Evolutionary conservation across 2,113 vertebrate genomes (phyloP).

Genomic region (Galeopterus variegatus): DNA sequence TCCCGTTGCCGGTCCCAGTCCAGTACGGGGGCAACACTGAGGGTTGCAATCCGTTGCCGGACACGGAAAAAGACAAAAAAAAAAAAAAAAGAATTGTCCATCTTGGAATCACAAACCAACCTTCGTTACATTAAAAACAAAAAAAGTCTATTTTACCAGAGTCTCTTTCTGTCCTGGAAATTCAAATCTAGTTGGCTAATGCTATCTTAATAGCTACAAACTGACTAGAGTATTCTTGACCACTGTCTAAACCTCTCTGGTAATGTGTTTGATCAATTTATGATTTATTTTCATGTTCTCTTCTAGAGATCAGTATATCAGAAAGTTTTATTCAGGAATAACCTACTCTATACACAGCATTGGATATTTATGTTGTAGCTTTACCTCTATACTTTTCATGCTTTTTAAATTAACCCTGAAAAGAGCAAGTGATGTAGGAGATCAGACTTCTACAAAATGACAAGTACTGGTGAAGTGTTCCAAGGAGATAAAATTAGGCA

Average conservation of each 20-base stretch:
- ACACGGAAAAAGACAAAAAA: too few relatives aligned
- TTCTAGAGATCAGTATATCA: background rate
- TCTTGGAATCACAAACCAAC: slow-evolving; percentile 1
- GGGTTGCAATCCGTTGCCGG: too few relatives aligned
- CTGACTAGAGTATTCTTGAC: background rate
- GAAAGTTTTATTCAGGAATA: background rate
- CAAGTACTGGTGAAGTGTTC: background rate
- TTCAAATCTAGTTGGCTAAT: background rate
- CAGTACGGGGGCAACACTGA: too few relatives aligned
- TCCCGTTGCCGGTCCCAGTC: too few relatives aligned
- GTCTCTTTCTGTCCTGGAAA: background rate
- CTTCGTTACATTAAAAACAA: background rate
- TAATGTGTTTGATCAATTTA: background rate
- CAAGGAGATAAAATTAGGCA: background rate
- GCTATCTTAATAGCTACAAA: background rate
- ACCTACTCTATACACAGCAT: background rate
- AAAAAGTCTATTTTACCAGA: background rate
- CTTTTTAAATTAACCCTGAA: slow-evolving; percentile 28
- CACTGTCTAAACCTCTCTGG: background rate
- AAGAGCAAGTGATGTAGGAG: background rate
- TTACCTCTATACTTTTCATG: background rate
- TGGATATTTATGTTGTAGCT: background rate
- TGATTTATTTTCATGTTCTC: slow-evolving; percentile 6
- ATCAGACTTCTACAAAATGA: slow-evolving; percentile 23
- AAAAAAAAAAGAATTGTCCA: background rate